These are phyloP conservation scores for Hetaerina titia DNA, from an alignment of 2,888 invertebrate species.

Conservation along the genomic window DNA sequence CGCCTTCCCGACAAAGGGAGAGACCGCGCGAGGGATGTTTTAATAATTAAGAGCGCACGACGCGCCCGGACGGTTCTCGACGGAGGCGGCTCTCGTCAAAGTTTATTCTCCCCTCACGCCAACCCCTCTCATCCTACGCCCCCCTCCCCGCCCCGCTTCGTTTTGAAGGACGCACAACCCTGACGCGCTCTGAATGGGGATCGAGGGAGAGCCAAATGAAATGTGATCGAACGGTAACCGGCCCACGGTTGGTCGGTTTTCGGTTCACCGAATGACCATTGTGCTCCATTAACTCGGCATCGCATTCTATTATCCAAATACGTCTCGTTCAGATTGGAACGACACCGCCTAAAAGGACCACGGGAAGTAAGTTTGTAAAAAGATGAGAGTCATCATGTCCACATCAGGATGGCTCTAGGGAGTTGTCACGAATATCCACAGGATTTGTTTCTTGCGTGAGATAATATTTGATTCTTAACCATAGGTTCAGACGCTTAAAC, in stretches of 20 bases:
- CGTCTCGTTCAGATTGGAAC: not conserved
- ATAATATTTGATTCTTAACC: too few relatives aligned
- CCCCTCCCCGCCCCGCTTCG: too few relatives aligned
- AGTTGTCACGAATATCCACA: too few relatives aligned
- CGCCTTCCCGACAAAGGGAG: not conserved
- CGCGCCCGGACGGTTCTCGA: not conserved
- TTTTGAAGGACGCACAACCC: not conserved
- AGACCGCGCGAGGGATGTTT: not conserved
- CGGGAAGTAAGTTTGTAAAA: not conserved
- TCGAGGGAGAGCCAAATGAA: not conserved
- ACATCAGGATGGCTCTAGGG: not conserved
- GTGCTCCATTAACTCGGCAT: conserved; percentile 17
- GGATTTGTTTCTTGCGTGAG: too few relatives aligned
- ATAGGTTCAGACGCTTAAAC: too few relatives aligned
- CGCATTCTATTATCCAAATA: not conserved
- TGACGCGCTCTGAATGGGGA: not conserved
- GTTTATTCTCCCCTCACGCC: not conserved
- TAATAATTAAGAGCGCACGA: conserved; percentile 4
- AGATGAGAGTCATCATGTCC: not conserved
- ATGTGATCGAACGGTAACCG: conserved; percentile 27
- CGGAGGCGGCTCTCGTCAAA: not conserved
- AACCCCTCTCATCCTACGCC: too few relatives aligned
- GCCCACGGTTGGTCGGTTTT: not conserved
- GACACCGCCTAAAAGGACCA: not conserved
- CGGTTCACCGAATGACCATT: not conserved